phyloP scores from a whole-genome alignment of 2,888 invertebrate genomes.

The Diogma glabrata region DNA sequence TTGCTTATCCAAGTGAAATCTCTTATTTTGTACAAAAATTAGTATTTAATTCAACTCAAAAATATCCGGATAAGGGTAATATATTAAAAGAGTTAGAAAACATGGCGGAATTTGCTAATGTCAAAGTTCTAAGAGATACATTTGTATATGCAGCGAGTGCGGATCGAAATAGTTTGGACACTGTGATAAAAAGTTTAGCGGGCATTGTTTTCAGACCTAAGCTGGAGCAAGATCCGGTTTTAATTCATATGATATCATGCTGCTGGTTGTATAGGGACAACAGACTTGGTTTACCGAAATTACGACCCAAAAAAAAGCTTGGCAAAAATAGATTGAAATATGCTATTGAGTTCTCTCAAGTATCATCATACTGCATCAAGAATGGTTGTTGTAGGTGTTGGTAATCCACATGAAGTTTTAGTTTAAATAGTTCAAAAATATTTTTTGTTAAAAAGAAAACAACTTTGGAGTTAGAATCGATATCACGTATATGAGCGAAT shows the following conservation, averaged over 20 bases:
- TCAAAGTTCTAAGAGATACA: constrained; percentile 92
- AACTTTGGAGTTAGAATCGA: constrained; percentile 61
- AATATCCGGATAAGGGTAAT: constrained; percentile 65
- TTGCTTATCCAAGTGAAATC: constrained; percentile 92
- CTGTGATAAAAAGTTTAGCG: constrained; percentile 72
- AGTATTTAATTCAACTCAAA: constrained; percentile 81
- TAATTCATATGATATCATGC: constrained; percentile 96
- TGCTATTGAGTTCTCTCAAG: constrained; percentile 74
- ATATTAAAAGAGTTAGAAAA: constrained; percentile 79
- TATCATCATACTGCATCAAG: constrained; percentile 79
- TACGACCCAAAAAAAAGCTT: constrained; percentile 75
- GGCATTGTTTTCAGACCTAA: constrained; percentile 86
- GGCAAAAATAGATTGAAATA: constrained; percentile 60
- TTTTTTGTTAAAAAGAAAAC: constrained; percentile 68
- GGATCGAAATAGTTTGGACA: constrained; percentile 72
- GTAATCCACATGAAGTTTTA: constrained; percentile 80
- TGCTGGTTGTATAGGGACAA: constrained; percentile 89
- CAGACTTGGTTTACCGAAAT: constrained; percentile 89
- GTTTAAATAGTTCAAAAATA: constrained; percentile 73
- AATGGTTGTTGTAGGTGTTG: constrained; percentile 94
- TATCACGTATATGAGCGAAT: constrained; percentile 30
- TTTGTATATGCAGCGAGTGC: constrained; percentile 96
- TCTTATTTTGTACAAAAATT: constrained; percentile 96
- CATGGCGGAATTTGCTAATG: constrained; percentile 94
- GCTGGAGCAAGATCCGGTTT: constrained; percentile 84